Base-by-base conservation (phyloP, 2,797 vertebrate species). In the Nyctalus aviator region DNA sequence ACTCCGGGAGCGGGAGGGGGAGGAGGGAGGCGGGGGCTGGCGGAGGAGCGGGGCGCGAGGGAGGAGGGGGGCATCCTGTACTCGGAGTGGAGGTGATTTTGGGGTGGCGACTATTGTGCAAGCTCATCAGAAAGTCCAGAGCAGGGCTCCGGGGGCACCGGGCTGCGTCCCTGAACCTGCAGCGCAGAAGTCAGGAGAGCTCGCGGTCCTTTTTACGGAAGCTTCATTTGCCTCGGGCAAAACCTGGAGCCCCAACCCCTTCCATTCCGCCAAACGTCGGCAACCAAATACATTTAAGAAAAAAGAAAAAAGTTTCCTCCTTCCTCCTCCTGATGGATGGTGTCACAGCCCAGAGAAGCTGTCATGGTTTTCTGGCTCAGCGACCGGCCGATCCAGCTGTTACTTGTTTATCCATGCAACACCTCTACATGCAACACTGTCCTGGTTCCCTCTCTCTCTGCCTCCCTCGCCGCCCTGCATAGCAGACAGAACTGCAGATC, bases 401-500 rank as follows among this genome's bases (percentile, higher is more conserved):
- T 88, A 48, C 96, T 96, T 96, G 97, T 97, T 97, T 97, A 97
- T 97, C 97, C 97, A 96, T 95, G 97, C 96, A 98, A 82, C 94
- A 93, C 97, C 97, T 96, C 96, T 82, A 95, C 95, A 96, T 97
- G 97, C 97, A 97, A 95, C 97, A 96, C 97, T 91, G 97, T 96
- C 97, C 97, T 84, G 98, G 96, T 95, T 96, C 97, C 95, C 44
- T 44, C 44, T 35, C n/a, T 18, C 94, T 95, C 48, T 21, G 95
- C 84, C 88, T 93, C 92, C 97, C 98, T 96, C 92, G 96, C 96
- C 96, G 97, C 96, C 97, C 97, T 97, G 97, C 97, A 94, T 79
- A 96, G 96, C 96, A 97, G 95, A 98, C 96, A 97, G 95, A 98
- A 98, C 77, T 98, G 98, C 98, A 98, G 98, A 98, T 93, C 98